These are phyloP conservation scores for Cylloceria caligata DNA, from an alignment of 2,888 invertebrate genomes.

Conservation along the genomic window DNA sequence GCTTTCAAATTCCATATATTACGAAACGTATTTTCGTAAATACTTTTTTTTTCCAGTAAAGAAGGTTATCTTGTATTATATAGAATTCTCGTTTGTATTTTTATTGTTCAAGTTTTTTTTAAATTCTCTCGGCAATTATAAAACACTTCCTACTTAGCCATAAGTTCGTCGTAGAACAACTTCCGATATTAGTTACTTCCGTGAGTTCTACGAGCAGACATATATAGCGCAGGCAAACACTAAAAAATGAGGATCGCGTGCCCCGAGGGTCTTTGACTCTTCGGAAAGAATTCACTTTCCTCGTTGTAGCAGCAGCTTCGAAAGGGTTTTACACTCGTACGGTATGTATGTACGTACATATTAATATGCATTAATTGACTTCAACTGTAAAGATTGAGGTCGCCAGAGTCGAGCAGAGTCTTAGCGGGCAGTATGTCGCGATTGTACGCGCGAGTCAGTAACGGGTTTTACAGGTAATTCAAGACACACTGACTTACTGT, in stretches of 20 bases:
- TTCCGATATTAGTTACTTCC: conserved; percentile 53
- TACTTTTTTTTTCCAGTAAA: not conserved
- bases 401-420: conserved; percentile 49
- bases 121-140: conserved; percentile 2
- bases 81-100: not conserved
- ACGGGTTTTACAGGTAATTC: conserved; percentile 60
- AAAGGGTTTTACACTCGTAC: conserved; percentile 19
- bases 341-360: conserved; percentile 25
- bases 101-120: not conserved
- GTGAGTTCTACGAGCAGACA: not conserved
- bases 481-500: conserved; percentile 30
- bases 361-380: conserved; percentile 58
- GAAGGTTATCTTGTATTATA: not conserved
- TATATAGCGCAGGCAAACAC: not conserved
- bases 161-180: not conserved
- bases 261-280: conserved; percentile 28
- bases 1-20: not conserved
- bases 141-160: conserved; percentile 43
- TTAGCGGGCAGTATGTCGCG: conserved; percentile 49
- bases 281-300: conserved; percentile 60
- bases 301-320: conserved; percentile 6
- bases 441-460: conserved; percentile 28
- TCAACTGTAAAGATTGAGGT: conserved; percentile 49
- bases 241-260: no score
- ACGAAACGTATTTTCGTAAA: not conserved